A percentile compares a stretch with the other conserved stretches of the same genome.
Evolutionary conservation across 2,113 vertebrate genomes (phyloP).

Genomic region (Pelmatolapia mariae): DNA sequence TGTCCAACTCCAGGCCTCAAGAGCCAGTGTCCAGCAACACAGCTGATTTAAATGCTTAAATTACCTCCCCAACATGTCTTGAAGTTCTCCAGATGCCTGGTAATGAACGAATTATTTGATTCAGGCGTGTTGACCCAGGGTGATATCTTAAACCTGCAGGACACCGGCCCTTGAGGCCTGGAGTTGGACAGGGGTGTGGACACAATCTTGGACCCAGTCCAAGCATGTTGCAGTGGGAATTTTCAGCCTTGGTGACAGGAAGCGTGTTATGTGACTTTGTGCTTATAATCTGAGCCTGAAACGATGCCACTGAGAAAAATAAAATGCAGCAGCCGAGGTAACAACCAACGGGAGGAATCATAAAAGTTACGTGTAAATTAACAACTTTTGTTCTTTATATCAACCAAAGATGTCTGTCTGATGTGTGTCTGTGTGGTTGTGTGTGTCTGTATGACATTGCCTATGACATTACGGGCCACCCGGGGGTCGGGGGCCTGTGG

Average conservation of each 20-base stretch:
- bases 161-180: background rate
- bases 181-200: background rate
- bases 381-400: background rate
- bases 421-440: background rate
- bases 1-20: background rate
- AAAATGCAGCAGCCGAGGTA: background rate
- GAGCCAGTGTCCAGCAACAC: background rate
- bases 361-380: background rate
- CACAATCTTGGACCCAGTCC: background rate
- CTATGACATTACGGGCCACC: conserved; percentile 18
- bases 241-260: background rate
- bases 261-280: background rate
- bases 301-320: background rate
- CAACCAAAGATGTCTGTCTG: background rate
- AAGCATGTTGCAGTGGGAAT: background rate
- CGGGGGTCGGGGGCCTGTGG: background rate
- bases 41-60: background rate
- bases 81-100: background rate
- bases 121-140: background rate
- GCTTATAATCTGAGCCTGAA: background rate
- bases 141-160: background rate
- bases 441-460: background rate
- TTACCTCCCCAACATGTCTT: background rate
- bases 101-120: background rate
- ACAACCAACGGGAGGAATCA: background rate